These are phyloP conservation scores for Paratilapia polleni DNA, from an alignment of 2,113 vertebrate species.

Conservation along the genomic window DNA sequence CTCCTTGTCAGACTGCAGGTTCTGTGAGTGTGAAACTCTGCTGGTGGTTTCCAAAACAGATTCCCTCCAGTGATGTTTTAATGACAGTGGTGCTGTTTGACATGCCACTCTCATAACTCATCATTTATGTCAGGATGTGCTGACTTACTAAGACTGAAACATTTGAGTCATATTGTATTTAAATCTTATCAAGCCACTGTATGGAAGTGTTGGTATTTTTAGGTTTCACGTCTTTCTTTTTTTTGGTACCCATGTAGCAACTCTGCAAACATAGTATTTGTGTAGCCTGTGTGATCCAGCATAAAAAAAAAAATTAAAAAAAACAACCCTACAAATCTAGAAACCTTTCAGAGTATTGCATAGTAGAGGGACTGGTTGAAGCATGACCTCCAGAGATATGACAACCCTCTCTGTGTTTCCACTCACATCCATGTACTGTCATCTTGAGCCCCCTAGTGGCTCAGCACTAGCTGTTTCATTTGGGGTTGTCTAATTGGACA, in stretches of 20 bases:
- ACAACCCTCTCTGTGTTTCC: background rate
- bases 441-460: constrained; percentile 46
- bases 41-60: background rate
- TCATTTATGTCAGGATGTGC: background rate
- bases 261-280: background rate
- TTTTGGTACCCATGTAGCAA: background rate
- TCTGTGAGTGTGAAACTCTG: background rate
- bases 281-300: too few species aligned
- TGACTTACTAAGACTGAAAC: background rate
- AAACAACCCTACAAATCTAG: background rate
- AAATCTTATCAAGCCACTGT: too few species aligned
- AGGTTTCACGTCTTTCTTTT: background rate
- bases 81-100: background rate
- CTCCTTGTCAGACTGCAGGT: background rate
- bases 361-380: background rate
- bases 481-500: background rate
- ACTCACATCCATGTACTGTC: background rate
- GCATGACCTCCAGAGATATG: background rate
- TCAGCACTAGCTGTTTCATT: background rate
- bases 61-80: background rate
- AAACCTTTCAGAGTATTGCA: background rate
- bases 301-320: background rate
- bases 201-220: background rate
- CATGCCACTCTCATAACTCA: too few species aligned
- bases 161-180: too few species aligned